A percentile compares a stretch with the other conserved stretches of the same genome.
Conservation (phyloP, 2,888 invertebrate genomes). For the Lycia hirtaria region DNA sequence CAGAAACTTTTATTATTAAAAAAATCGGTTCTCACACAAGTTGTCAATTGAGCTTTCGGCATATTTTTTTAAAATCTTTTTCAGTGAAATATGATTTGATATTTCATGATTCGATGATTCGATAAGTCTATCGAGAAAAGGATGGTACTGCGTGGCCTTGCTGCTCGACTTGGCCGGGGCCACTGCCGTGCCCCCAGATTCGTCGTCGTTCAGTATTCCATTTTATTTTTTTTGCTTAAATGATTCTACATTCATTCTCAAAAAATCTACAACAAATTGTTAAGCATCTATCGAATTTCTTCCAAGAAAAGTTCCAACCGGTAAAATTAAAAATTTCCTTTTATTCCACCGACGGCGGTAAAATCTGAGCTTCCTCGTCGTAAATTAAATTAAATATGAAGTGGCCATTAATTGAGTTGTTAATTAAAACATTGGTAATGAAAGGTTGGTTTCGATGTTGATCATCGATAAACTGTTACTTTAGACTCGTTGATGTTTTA, state of each 20-base stretch:
- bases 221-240: too few relatives aligned
- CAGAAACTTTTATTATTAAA: too few relatives aligned
- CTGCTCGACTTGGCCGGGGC: too few relatives aligned
- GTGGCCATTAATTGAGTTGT: slow-evolving; percentile 40
- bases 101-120: too few relatives aligned
- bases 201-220: too few relatives aligned
- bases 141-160: too few relatives aligned
- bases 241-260: not conserved
- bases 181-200: too few relatives aligned
- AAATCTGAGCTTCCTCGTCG: slow-evolving; percentile 31
- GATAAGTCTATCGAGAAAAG: too few relatives aligned
- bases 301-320: not conserved
- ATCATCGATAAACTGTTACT: slow-evolving; percentile 8
- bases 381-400: slow-evolving; percentile 36
- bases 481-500: slow-evolving; percentile 7
- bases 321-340: not conserved
- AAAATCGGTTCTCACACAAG: too few relatives aligned
- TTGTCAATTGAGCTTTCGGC: too few relatives aligned
- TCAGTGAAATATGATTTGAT: too few relatives aligned
- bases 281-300: not conserved
- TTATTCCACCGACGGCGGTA: not conserved
- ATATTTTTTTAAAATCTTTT: too few relatives aligned
- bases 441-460: slow-evolving; percentile 37
- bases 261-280: not conserved
- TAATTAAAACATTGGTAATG: slow-evolving; percentile 59